These are phyloP conservation scores for Pseudorectes ferrugineus DNA, from an alignment of 2,113 vertebrate genomes.

Conservation along the genomic window DNA sequence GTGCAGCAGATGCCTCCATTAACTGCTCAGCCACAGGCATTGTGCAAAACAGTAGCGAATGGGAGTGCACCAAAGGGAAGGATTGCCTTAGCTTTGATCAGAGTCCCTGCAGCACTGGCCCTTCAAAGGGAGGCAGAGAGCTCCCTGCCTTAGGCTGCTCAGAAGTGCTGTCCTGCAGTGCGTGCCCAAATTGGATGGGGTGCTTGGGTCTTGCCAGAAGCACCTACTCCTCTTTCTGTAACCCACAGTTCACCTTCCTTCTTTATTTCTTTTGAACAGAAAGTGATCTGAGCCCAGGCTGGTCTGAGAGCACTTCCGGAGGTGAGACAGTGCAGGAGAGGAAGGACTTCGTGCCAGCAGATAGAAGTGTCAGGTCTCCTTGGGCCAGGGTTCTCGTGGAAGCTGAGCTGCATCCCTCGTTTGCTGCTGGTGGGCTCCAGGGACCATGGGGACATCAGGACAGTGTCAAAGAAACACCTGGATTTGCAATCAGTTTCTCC, in stretches of 20 bases:
- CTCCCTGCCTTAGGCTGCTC: background rate
- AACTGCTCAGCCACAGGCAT: constrained; percentile 33
- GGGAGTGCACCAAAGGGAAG: background rate
- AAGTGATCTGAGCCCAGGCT: background rate
- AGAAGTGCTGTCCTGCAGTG: background rate
- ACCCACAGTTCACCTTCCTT: background rate
- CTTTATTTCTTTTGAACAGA: background rate
- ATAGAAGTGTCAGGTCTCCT: background rate
- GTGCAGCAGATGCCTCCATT: constrained; percentile 39
- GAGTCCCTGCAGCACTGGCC: background rate
- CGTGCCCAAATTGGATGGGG: background rate
- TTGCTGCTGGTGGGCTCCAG: background rate
- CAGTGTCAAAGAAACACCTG: background rate
- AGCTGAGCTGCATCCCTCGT: background rate
- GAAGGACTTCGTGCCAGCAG: background rate
- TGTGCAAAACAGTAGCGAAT: background rate
- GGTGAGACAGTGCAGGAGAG: background rate
- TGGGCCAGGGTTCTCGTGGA: background rate
- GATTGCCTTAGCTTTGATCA: background rate
- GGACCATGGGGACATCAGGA: background rate
- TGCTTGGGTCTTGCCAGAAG: background rate
- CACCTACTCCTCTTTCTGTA: background rate
- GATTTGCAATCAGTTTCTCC: background rate
- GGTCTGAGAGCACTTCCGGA: background rate
- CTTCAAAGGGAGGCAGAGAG: constrained; percentile 29